Conservation (phyloP, 2,797 vertebrate species). For the Acanthis flammea region DNA sequence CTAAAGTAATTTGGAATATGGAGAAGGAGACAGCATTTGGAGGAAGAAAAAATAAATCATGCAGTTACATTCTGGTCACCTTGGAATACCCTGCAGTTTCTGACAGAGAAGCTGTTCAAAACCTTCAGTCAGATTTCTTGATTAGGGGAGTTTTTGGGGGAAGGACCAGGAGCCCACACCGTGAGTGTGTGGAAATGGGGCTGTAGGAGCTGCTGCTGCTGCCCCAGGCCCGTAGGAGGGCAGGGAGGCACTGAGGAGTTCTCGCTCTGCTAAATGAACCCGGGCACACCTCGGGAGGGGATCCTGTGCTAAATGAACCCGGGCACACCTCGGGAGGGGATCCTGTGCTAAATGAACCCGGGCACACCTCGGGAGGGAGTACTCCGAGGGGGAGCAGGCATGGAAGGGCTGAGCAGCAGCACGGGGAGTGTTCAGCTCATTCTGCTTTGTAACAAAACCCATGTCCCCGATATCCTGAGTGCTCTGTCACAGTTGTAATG, state of each 20-base stretch:
- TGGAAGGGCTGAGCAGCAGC: background rate
- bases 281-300: background rate
- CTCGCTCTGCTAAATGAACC: background rate
- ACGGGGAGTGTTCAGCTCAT: background rate
- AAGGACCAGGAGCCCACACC: accelerated
- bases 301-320: too few relatives aligned
- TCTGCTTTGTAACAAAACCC: background rate
- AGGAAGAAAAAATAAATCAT: background rate
- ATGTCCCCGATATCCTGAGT: background rate
- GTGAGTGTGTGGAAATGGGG: background rate
- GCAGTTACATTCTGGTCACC: background rate
- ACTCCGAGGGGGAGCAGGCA: background rate
- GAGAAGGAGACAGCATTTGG: background rate
- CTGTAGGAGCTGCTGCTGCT: background rate
- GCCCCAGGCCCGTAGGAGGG: background rate
- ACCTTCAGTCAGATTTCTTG: background rate
- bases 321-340: too few relatives aligned
- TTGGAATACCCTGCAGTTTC: background rate
- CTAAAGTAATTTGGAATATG: background rate
- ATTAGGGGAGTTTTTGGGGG: background rate
- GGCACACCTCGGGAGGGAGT: background rate
- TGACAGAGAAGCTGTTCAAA: background rate
- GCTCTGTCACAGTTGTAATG: background rate
- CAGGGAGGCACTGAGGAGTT: background rate
- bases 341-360: too few relatives aligned